Evolutionary conservation across 2,113 vertebrate genomes (phyloP), one percentile per base, ranked within the genome.

Genomic region (Triplophysa siluroides): DNA sequence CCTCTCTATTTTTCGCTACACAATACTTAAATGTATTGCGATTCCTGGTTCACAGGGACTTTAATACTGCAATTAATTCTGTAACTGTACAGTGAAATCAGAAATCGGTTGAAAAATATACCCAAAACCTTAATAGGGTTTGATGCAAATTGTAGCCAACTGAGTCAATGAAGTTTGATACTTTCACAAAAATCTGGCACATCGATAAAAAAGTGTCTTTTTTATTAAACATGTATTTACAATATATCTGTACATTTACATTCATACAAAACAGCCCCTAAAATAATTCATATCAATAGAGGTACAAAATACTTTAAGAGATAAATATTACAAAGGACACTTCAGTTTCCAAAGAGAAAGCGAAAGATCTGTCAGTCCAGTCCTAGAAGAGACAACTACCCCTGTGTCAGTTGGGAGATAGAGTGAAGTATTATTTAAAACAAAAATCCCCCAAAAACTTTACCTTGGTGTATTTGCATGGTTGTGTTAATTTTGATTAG

Each of bases 201-300:
- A 54, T 13, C 72, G 3, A 66, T 77, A 68, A 80, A 85, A 92
- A 95, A 95, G 93, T 92, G 78, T 87, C 64, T 83, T 92, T 85
- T 86, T 89, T 95, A 96, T 95, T 95, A 96, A 96, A 96, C 95
- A 96, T 94, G 94, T 95, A 95, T 94, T 93, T 94, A 96, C 94
- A 95, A 89, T 88, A 93, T 92, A 92, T 90, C 90, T 96, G 91
- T 95, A 95, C 94, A 96, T 92, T 91, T 93, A 86, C 91, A 95
- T 94, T 89, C 89, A 94, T 95, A 95, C 87, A 95, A 96, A 95
- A 95, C 90, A 91, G 92, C 73, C 84, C 77, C 76, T 83, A 83
- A 88, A 89, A 92, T 93, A 95, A 95, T 87, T 93, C 93, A 88
- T 92, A 93, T 87, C 75, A 82, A 80, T 83, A 86, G 81, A 93